These are phyloP conservation scores for Propithecus coquereli DNA, from an alignment of 2,113 vertebrate genomes.

Conservation along the genomic window DNA sequence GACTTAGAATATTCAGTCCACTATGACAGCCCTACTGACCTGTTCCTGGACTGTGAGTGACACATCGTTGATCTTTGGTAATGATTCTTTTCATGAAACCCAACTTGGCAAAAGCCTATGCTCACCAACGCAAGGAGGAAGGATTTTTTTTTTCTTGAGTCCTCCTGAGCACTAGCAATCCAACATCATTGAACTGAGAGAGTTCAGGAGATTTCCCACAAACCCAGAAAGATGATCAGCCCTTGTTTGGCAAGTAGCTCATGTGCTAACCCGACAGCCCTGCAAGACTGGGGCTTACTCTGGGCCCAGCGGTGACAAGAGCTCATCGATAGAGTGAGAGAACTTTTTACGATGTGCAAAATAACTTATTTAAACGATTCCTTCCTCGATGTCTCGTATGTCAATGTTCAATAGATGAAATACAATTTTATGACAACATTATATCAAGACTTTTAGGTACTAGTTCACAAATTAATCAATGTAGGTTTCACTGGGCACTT, in stretches of 20 bases:
- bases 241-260: not conserved
- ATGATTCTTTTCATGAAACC: not conserved
- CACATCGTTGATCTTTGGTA: not conserved
- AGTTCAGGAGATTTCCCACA: accelerated
- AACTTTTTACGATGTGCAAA: not conserved
- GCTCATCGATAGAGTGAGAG: constrained; percentile 9
- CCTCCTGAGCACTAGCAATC: accelerated
- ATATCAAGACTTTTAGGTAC: constrained; percentile 6
- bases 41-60: not conserved
- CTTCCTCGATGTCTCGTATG: not conserved
- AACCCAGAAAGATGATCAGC: accelerated
- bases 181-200: accelerated
- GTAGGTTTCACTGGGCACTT: not conserved
- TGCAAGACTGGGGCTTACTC: not conserved
- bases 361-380: not conserved
- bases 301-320: not conserved
- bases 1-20: accelerated
- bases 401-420: not conserved
- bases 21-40: accelerated
- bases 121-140: not conserved
- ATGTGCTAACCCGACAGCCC: no score
- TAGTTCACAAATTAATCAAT: constrained; percentile 40
- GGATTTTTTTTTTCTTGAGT: not conserved
- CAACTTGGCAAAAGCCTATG: not conserved
- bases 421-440: not conserved